Percentiles rank a stretch among this genome's conserved stretches.
phyloP scores from a whole-genome alignment of 35 echinoderm and acorn worm genomes.

The Lytechinus variegatus region DNA sequence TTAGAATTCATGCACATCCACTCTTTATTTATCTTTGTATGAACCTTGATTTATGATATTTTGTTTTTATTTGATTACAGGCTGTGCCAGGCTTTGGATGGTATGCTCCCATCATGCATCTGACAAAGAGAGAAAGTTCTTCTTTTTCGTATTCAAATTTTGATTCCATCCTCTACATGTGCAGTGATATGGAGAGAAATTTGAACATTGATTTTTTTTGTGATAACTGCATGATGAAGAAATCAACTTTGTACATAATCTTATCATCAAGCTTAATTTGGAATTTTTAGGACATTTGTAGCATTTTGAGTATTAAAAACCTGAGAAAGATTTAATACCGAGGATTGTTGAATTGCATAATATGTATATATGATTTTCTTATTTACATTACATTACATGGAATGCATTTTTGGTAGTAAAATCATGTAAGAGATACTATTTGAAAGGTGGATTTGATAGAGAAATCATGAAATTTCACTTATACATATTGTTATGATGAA shows the following conservation, averaged over 20 bases:
- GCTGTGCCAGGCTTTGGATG: conserved; percentile 26
- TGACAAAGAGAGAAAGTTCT: conserved; percentile 2
- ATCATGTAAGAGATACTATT: background rate
- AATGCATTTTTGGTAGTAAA: background rate
- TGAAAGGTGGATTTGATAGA: background rate
- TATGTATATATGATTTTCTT: conserved; percentile 15
- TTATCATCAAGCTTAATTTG: background rate
- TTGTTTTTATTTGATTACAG: background rate
- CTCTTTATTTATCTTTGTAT: background rate
- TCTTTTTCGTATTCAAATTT: conserved; percentile 15
- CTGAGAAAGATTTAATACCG: background rate
- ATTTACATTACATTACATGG: background rate
- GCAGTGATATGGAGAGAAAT: conserved; percentile 15
- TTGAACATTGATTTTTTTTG: conserved; percentile 6
- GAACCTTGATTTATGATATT: too few relatives aligned
- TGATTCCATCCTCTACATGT: conserved; percentile 34
- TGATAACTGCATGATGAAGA: background rate
- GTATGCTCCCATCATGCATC: background rate
- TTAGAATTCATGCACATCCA: background rate
- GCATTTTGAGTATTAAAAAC: background rate
- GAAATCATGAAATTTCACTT: background rate
- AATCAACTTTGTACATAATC: conserved; percentile 6
- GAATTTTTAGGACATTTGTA: conserved; percentile 20
- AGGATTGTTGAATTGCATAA: conserved; percentile 13
- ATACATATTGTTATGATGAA: background rate